A percentile compares a stretch with the other conserved stretches of the same genome.
Evolutionary conservation across 2,888 invertebrate species (phyloP).

Genomic region (Andricus curvator): DNA sequence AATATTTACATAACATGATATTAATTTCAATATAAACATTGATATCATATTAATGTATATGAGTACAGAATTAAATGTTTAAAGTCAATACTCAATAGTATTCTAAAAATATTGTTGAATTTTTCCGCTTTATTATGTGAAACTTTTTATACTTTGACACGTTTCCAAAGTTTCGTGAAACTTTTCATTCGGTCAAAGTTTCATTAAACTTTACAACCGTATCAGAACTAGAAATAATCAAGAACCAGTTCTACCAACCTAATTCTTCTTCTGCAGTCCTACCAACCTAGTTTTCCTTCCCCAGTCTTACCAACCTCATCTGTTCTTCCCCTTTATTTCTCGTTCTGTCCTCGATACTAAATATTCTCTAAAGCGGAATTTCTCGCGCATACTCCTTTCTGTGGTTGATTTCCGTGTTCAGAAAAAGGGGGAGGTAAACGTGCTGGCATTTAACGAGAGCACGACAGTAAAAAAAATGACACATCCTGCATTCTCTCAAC

Average conservation of each 20-base stretch:
- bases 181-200: too few relatives aligned
- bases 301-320: background rate
- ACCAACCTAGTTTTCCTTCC: background rate
- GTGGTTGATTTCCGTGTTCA: constrained; percentile 51
- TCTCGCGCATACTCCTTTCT: background rate
- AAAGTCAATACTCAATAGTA: too few relatives aligned
- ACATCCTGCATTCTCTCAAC: constrained; percentile 73
- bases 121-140: too few relatives aligned
- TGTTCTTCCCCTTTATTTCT: background rate
- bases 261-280: background rate
- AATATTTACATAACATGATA: too few relatives aligned
- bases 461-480: constrained; percentile 68
- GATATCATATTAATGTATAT: too few relatives aligned
- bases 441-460: constrained; percentile 53
- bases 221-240: too few relatives aligned
- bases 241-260: background rate
- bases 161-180: too few relatives aligned
- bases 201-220: too few relatives aligned
- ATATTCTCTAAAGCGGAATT: background rate
- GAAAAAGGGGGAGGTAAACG: constrained; percentile 31
- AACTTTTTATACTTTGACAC: too few relatives aligned
- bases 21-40: too few relatives aligned
- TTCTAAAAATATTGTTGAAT: too few relatives aligned
- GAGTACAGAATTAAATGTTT: too few relatives aligned
- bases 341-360: background rate